Base-by-base conservation (phyloP, 2,888 invertebrate species). In the Cantharis flavilabris region DNA sequence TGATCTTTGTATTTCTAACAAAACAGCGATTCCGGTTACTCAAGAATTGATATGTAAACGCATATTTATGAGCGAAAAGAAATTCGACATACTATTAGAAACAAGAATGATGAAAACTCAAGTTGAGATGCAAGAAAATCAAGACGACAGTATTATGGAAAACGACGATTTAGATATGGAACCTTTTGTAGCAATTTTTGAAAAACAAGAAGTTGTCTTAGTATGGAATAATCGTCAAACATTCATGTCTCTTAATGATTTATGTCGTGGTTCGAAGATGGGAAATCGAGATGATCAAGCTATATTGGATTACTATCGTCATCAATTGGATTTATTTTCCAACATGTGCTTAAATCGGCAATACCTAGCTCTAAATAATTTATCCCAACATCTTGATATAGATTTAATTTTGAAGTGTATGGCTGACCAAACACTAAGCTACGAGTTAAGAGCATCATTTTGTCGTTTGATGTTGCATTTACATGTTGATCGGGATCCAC, bases 21-120 rank as follows among this genome's bases (percentile, higher is more conserved):
- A 97, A 86, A 96, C 97, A 86, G 98, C 98, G 9, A 98, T 98
- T 84, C 97, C 98, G 0, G 96, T 97, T 62, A 99, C 98, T 0
- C 99, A 99, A 89, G 99, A 99, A 89, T 91, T 99, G 62, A 99
- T 99, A 84, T 99, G 99, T 89, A 98, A 98, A 90, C 97, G 97
- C 87, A 97, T 99, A 11, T 91, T 99, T 1, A 23, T 23, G 7
- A 97, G 97, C 86, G 93, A 94, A 71, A 96, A 96, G 87, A 99
- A 99, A 89, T 92, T 96, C 0, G 98, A 99, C 86, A 99, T 99
- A 86, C 92, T 99, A 30, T 96, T 99, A 78, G 97, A 98, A 88
- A 99, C 99, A 18, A 93, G 93, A 88, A 91, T 94, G 89, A 92
- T 93, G 84, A 92, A 92, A 82, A 92, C 92, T 9, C 92, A 92